Percentiles rank a stretch among this genome's conserved stretches.
Evolutionary conservation across 2,113 vertebrate species (phyloP).

Genomic region (Peucedramus taeniatus): DNA sequence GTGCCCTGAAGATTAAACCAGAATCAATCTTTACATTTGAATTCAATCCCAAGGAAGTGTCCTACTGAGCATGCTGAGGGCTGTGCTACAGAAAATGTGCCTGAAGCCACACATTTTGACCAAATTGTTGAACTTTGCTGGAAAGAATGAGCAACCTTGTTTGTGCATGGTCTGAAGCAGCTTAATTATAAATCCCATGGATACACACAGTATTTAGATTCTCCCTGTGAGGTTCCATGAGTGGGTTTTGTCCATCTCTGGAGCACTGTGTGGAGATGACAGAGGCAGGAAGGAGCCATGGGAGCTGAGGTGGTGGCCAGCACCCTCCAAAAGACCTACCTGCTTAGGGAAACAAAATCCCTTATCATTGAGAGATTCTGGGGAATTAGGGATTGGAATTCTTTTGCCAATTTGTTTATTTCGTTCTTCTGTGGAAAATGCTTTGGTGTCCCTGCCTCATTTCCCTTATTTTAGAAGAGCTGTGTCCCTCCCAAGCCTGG

Average conservation of each 20-base stretch:
- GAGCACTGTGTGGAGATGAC: fast-evolving
- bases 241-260: background rate
- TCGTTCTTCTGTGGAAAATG: background rate
- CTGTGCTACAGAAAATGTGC: background rate
- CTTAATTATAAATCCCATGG: background rate
- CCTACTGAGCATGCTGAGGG: background rate
- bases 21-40: background rate
- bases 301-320: background rate
- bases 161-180: background rate
- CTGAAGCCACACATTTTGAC: background rate
- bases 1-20: background rate
- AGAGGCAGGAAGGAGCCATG: background rate
- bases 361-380: background rate
- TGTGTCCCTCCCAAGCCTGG: background rate
- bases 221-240: background rate
- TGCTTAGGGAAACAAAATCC: background rate
- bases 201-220: fast-evolving
- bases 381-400: background rate
- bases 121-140: background rate
- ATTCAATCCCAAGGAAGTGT: background rate
- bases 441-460: fast-evolving
- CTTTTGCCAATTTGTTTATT: background rate
- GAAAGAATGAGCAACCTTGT: background rate
- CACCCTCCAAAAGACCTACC: fast-evolving
- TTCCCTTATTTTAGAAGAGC: background rate